phyloP scores from a whole-genome alignment of 2,888 invertebrate genomes.

The Caenorhabditis sp. region DNA sequence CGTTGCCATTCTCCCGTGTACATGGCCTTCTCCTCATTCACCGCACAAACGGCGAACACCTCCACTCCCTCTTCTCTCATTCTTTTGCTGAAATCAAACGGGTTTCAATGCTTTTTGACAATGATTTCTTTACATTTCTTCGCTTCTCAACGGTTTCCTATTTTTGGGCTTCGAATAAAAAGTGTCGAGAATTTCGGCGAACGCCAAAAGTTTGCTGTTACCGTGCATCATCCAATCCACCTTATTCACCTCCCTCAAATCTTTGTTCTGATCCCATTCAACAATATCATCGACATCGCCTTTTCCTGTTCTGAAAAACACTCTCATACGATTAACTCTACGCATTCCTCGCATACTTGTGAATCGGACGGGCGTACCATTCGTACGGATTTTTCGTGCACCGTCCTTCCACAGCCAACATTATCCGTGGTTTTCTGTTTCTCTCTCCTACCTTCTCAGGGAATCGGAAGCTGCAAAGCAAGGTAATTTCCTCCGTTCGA shows the following conservation, averaged over 20 bases:
- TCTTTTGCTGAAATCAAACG: constrained; percentile 6
- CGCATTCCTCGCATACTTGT: constrained; percentile 6
- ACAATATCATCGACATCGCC: constrained; percentile 18
- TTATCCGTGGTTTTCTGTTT: constrained; percentile 6
- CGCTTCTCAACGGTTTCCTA: constrained; percentile 35
- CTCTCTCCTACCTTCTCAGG: neutral
- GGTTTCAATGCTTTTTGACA: neutral
- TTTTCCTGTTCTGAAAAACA: constrained; percentile 18
- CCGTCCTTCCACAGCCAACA: constrained; percentile 58
- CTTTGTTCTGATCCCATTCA: neutral
- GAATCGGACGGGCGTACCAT: constrained; percentile 62
- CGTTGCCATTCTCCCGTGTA: constrained; percentile 67
- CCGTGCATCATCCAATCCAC: constrained; percentile 53
- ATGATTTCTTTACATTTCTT: constrained; percentile 29
- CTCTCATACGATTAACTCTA: too few species aligned
- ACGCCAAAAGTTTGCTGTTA: constrained; percentile 41
- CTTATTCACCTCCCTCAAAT: constrained; percentile 20
- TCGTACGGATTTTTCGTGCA: constrained; percentile 60
- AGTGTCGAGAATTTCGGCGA: constrained; percentile 54
- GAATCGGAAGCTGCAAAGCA: constrained; percentile 12
- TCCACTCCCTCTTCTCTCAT: neutral
- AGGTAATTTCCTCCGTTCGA: neutral
- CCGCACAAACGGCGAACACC: constrained; percentile 59
- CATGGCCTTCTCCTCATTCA: constrained; percentile 52
- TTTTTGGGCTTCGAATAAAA: constrained; percentile 58